phyloP scores from a whole-genome alignment of 1,140 invertebrate species.

The Drosophila sechellia region DNA sequence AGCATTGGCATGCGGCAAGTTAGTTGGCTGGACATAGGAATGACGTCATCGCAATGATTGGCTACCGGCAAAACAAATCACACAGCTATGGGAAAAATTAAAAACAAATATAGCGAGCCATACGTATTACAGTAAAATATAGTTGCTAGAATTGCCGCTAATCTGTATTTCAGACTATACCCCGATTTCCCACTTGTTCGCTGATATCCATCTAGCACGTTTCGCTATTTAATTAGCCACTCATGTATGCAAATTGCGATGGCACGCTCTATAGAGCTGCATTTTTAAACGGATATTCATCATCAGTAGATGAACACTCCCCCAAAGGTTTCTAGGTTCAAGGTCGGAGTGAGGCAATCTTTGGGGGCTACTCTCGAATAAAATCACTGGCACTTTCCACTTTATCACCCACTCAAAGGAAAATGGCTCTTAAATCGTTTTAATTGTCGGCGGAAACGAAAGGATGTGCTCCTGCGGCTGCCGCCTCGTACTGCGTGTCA shows the following conservation, averaged over 20 bases:
- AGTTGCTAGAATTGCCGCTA: not conserved
- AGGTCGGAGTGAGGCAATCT: not conserved
- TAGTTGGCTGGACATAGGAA: slow-evolving; percentile 30
- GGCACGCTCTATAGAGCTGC: slow-evolving; percentile 20
- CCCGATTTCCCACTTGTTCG: slow-evolving; percentile 24
- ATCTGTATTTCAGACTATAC: slow-evolving; percentile 7
- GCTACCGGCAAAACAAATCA: not conserved
- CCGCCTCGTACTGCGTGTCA: slow-evolving; percentile 31
- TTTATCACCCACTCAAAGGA: slow-evolving; percentile 2
- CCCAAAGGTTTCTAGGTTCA: slow-evolving; percentile 15
- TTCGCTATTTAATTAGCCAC: slow-evolving; percentile 72
- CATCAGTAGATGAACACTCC: slow-evolving; percentile 18
- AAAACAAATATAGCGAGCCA: slow-evolving; percentile 27
- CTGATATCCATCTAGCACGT: slow-evolving; percentile 77
- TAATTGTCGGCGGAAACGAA: slow-evolving; percentile 46
- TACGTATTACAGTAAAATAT: slow-evolving; percentile 5
- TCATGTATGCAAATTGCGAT: slow-evolving; percentile 62
- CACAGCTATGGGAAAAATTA: slow-evolving; percentile 15
- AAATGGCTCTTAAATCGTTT: slow-evolving; percentile 52
- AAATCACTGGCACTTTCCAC: slow-evolving; percentile 5
- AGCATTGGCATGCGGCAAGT: slow-evolving; percentile 59
- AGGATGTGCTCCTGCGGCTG: slow-evolving; percentile 22
- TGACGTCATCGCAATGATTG: slow-evolving; percentile 35
- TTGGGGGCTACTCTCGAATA: slow-evolving; percentile 7
- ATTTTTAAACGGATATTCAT: slow-evolving; percentile 24